Conservation (phyloP, 2,797 vertebrate genomes). For the Sphenopsis melanotis region DNA sequence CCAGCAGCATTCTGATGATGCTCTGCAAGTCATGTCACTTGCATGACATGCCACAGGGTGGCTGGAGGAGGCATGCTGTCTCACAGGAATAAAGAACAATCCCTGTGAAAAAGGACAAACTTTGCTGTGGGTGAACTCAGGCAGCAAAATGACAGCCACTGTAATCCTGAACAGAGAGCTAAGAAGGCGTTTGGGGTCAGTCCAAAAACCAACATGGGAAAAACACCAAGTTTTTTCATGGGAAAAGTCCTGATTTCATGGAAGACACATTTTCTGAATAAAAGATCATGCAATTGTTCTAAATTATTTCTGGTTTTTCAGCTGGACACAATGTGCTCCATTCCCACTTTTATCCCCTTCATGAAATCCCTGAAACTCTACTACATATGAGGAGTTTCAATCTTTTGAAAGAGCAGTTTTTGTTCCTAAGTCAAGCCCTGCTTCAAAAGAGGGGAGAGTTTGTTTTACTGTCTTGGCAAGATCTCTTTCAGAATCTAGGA, state of each 20-base stretch:
- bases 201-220: background rate
- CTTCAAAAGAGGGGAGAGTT: background rate
- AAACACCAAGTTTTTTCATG: background rate
- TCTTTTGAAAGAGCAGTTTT: background rate
- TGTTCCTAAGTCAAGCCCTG: background rate
- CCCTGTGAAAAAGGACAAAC: background rate
- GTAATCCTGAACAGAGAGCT: background rate
- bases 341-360: background rate
- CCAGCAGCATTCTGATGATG: background rate
- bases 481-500: background rate
- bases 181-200: background rate
- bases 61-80: background rate
- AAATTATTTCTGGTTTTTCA: background rate
- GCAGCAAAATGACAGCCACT: background rate
- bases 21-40: background rate
- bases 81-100: background rate
- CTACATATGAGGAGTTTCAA: background rate
- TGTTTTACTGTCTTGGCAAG: background rate
- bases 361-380: background rate
- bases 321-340: background rate
- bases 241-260: background rate
- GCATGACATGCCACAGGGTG: background rate
- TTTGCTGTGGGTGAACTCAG: background rate
- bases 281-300: background rate
- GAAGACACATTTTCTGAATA: background rate